phyloP scores from a whole-genome alignment of 2,113 vertebrate genomes.

The Lichenostomus cassidix region DNA sequence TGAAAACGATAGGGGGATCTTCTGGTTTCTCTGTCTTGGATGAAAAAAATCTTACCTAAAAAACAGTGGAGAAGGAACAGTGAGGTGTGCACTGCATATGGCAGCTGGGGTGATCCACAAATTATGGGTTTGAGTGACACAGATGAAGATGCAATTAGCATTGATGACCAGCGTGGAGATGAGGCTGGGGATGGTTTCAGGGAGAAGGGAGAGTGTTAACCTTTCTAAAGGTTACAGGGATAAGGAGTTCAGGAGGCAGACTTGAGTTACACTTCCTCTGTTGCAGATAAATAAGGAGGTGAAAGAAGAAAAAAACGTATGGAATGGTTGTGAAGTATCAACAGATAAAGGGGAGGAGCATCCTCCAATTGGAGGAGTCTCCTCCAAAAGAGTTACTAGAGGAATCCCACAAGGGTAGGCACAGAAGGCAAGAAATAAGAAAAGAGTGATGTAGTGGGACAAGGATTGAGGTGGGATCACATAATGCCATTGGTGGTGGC shows the following conservation, averaged over 20 bases:
- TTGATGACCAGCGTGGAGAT: neutral
- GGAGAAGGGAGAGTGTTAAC: neutral
- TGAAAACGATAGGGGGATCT: neutral
- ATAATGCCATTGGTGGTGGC: neutral
- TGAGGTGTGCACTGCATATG: rapidly evolving
- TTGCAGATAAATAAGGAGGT: neutral
- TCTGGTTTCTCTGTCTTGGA: neutral
- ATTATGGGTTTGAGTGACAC: neutral
- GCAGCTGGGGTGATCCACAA: neutral
- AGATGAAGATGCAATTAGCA: neutral
- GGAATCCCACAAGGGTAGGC: neutral
- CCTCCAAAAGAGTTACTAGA: neutral
- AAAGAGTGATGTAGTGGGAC: neutral
- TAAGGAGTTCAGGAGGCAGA: neutral
- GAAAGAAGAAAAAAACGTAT: neutral
- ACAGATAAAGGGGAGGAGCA: neutral
- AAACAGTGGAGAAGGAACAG: rapidly evolving
- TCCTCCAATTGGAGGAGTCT: neutral
- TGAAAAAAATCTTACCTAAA: neutral
- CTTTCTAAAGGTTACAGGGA: neutral
- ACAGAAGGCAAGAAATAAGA: neutral
- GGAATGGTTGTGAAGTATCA: neutral
- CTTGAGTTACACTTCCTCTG: neutral
- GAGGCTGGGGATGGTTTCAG: neutral
- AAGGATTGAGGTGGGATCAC: neutral